Conservation (phyloP, 2,888 invertebrate genomes). For the Gisinianus flammeolus region DNA sequence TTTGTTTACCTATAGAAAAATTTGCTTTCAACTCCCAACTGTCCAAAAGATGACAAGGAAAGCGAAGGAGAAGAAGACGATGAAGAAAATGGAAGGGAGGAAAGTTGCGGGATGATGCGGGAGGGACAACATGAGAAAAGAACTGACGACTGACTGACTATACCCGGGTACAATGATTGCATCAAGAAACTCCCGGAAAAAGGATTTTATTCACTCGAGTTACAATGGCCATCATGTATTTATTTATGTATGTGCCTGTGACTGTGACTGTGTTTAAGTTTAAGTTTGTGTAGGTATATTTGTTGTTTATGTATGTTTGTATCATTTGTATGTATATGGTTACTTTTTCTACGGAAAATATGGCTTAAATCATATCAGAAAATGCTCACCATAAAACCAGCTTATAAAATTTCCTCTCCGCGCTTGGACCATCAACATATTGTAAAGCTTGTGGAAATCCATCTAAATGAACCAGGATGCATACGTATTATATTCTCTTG, state of each 20-base stretch:
- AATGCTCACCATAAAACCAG: conserved; percentile 3
- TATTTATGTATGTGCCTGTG: no score
- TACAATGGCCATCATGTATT: conserved; percentile 40
- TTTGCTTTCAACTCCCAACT: no score
- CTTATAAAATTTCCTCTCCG: not conserved
- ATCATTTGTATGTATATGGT: no score
- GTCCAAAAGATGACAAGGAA: not conserved
- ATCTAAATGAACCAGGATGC: not conserved
- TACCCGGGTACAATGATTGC: conserved; percentile 31
- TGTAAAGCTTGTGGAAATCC: conserved; percentile 17
- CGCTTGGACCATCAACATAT: not conserved
- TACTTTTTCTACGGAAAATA: conserved; percentile 1
- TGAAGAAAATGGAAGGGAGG: not conserved
- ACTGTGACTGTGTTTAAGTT: not conserved
- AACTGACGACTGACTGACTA: conserved; percentile 35
- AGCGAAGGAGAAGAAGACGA: conserved; percentile 9
- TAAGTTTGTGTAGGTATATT: no score
- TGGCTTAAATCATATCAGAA: conserved; percentile 4
- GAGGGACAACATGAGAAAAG: conserved; percentile 29
- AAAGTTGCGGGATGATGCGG: conserved; percentile 23
- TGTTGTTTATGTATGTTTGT: no score
- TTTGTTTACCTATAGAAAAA: no score
- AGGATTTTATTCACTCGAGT: conserved; percentile 38
- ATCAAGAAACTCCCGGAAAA: conserved; percentile 36
- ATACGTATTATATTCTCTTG: not conserved